Evolutionary conservation across 2,113 vertebrate species (phyloP).

Genomic region (human): GRCh38 chr13:95271501-95272000

Average conservation of each 20-base stretch:
- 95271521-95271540: conserved; percentile 39
- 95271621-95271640: not conserved
- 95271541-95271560: not conserved
- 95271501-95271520: not conserved
- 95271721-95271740: not conserved
- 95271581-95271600: not conserved
- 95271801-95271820: not conserved
- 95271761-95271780: fast-evolving
- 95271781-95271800: not conserved
- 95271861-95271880: not conserved
- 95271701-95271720: not conserved
- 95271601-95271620: not conserved
- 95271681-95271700: not conserved
- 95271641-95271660: not conserved
- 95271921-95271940: not conserved
- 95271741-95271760: not conserved
- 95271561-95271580: fast-evolving
- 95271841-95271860: not conserved
- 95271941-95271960: not conserved
- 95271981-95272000: not conserved
- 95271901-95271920: not conserved
- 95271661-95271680: not conserved
- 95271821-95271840: not conserved
- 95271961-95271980: not conserved
- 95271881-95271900: not conserved